A percentile compares a stretch with the other conserved stretches of the same genome.
Evolutionary conservation across 2,113 vertebrate genomes (phyloP).

Genomic region (Rhea americana): DNA sequence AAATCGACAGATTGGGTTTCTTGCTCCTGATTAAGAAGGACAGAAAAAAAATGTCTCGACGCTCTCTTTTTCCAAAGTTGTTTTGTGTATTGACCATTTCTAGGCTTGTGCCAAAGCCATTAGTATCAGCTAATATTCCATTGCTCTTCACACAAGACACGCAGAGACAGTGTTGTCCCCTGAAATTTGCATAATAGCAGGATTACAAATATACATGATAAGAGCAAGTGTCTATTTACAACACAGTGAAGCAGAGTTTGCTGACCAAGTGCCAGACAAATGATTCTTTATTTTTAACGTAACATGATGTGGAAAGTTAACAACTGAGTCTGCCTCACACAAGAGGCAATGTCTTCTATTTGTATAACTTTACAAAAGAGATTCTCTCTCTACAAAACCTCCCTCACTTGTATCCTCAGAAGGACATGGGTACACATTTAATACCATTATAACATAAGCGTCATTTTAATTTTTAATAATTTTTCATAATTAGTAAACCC

Average conservation of each 20-base stretch:
- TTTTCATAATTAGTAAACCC: background rate
- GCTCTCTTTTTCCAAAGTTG: background rate
- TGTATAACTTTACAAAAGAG: background rate
- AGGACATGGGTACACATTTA: background rate
- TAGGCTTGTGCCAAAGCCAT: background rate
- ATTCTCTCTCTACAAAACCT: background rate
- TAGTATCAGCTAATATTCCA: background rate
- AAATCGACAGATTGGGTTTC: background rate
- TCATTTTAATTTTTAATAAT: background rate
- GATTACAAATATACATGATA: no score
- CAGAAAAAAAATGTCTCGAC: background rate
- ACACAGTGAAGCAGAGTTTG: background rate
- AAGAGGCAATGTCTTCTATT: background rate
- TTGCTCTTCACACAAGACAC: accelerated
- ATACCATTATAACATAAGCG: background rate
- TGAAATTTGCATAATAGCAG: background rate
- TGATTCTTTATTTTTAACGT: background rate
- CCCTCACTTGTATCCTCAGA: background rate
- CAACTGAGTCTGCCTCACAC: background rate
- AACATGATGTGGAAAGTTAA: background rate
- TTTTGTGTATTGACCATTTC: background rate
- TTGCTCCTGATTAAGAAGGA: background rate
- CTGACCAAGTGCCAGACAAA: background rate
- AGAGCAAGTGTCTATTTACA: background rate
- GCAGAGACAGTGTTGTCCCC: background rate